These are phyloP conservation scores for Corythoichthys intestinalis DNA, from an alignment of 2,113 vertebrate species.

Conservation along the genomic window DNA sequence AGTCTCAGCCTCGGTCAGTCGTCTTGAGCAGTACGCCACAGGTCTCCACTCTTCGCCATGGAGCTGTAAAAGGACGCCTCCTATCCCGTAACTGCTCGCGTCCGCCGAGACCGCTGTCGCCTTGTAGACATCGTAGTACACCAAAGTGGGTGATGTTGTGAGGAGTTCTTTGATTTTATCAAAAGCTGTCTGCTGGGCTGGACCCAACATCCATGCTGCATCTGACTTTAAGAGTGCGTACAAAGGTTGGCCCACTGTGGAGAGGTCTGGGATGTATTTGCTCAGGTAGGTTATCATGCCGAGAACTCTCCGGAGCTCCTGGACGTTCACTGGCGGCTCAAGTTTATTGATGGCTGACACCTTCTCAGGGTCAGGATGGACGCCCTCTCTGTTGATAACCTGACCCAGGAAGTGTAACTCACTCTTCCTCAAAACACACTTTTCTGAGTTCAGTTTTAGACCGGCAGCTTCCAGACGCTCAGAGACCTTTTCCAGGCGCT, in stretches of 20 bases:
- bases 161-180: not conserved
- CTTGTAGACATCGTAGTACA: not conserved
- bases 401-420: no score
- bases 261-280: not conserved
- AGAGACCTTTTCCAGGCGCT: no score
- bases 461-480: no score
- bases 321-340: not conserved
- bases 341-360: not conserved
- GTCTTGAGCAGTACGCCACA: constrained; percentile 20
- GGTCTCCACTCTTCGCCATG: constrained; percentile 8
- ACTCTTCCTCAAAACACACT: no score
- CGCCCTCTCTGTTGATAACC: not conserved
- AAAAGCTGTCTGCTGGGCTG: not conserved
- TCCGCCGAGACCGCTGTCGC: not conserved
- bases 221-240: not conserved
- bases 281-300: not conserved
- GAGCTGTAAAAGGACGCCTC: constrained; percentile 10
- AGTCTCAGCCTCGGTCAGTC: constrained; percentile 4
- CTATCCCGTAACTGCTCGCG: constrained; percentile 18
- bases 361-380: no score
- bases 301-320: not conserved
- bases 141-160: not conserved
- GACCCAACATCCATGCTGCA: not conserved
- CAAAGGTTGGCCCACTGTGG: not conserved
- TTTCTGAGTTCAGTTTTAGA: no score